Percentiles rank a stretch among this genome's conserved stretches.
Evolutionary conservation across 2,797 vertebrate genomes (phyloP).

Genomic region (Megaceryle alcyon): DNA sequence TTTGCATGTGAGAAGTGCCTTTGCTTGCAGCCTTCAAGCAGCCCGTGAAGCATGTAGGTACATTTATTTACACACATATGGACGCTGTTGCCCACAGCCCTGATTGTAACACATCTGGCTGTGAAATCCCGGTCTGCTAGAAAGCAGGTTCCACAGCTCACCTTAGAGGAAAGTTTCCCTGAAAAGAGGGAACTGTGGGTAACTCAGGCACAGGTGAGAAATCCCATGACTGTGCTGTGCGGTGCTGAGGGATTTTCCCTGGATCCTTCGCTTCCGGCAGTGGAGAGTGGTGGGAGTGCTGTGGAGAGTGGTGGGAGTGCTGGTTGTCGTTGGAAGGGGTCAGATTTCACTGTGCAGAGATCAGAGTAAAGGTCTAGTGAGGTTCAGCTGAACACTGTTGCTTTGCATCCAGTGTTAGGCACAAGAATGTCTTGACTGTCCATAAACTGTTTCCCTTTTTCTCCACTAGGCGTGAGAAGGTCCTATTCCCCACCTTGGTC

Average conservation of each 20-base stretch:
- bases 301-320: neutral
- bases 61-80: too few species aligned
- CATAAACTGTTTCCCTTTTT: constrained; percentile 72
- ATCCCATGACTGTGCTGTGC: neutral
- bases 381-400: too few species aligned
- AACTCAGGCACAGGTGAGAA: neutral
- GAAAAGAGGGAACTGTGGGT: neutral
- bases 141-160: neutral
- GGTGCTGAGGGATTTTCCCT: neutral
- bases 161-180: fast-evolving
- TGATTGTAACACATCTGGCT: neutral
- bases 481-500: constrained; percentile 83
- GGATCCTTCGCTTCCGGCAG: fast-evolving
- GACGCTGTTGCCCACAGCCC: neutral
- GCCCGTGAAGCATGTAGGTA: fast-evolving
- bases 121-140: neutral
- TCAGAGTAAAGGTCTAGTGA: neutral
- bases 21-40: neutral
- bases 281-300: neutral
- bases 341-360: neutral
- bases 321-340: neutral
- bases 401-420: neutral
- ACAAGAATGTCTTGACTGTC: constrained; percentile 3
- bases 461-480: constrained; percentile 81
- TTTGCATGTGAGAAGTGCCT: neutral